These are phyloP conservation scores for Cryptoleucopteryx plumbea DNA, from an alignment of 2,113 vertebrate species.

Conservation along the genomic window DNA sequence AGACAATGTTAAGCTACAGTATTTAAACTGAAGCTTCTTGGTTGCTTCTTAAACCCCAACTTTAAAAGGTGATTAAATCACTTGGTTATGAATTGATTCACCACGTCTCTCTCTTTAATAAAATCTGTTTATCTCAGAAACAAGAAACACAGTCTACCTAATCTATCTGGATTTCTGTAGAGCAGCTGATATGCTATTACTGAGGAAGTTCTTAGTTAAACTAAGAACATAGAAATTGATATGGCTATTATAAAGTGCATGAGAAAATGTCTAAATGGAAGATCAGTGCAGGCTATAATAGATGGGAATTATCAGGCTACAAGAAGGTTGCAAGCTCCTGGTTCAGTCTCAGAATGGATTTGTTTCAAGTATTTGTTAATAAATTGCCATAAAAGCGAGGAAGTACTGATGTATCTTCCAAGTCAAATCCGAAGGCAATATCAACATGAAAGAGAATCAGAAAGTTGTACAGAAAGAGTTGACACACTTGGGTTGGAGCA, in stretches of 20 bases:
- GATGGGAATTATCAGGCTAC: not conserved
- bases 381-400: not conserved
- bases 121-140: not conserved
- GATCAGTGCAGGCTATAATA: not conserved
- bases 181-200: not conserved
- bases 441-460: accelerated
- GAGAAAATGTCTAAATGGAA: not conserved
- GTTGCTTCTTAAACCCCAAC: not conserved
- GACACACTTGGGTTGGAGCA: not conserved
- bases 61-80: not conserved
- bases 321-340: not conserved
- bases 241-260: not conserved
- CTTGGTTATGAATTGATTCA: not conserved
- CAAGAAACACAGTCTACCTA: not conserved
- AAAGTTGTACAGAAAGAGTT: not conserved
- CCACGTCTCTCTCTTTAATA: not conserved
- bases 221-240: not conserved
- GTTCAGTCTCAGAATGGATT: not conserved
- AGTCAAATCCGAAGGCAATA: not conserved
- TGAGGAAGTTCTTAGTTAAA: not conserved
- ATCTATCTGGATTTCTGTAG: not conserved
- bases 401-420: not conserved
- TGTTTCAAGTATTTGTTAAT: not conserved
- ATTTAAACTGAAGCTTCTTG: not conserved
- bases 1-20: not conserved